Evolutionary conservation across 2,797 vertebrate species (phyloP).

Genomic region (Scyliorhinus canicula): DNA sequence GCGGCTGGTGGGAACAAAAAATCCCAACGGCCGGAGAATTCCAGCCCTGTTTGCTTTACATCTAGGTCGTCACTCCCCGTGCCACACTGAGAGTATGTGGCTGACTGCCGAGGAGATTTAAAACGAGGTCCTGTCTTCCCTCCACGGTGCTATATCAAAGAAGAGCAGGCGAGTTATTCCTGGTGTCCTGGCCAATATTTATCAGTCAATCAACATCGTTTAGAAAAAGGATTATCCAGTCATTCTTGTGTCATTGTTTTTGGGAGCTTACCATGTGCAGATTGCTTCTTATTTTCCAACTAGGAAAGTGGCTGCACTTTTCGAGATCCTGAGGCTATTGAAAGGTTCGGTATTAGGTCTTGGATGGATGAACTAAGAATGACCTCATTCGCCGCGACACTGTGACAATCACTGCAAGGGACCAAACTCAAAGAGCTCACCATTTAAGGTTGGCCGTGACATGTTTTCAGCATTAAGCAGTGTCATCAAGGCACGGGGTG

Average conservation of each 20-base stretch:
- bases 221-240: neutral
- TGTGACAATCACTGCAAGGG: neutral
- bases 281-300: neutral
- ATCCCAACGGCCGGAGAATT: too few relatives aligned
- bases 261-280: neutral
- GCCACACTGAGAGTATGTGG: neutral
- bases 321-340: neutral
- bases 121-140: neutral
- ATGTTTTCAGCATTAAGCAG: neutral
- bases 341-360: neutral
- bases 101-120: neutral
- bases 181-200: too few relatives aligned
- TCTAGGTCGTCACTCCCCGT: neutral
- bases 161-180: too few relatives aligned
- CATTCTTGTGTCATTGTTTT: neutral
- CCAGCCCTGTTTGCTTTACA: neutral
- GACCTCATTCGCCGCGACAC: neutral
- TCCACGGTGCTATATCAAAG: too few relatives aligned
- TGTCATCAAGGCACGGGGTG: too few relatives aligned
- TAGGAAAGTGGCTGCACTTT: neutral
- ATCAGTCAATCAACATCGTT: neutral
- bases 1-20: too few relatives aligned
- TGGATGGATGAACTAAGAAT: neutral
- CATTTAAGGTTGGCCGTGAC: neutral
- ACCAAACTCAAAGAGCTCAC: neutral